phyloP scores from a whole-genome alignment of 2,797 vertebrate genomes.

The Gallinago nigripennis region DNA sequence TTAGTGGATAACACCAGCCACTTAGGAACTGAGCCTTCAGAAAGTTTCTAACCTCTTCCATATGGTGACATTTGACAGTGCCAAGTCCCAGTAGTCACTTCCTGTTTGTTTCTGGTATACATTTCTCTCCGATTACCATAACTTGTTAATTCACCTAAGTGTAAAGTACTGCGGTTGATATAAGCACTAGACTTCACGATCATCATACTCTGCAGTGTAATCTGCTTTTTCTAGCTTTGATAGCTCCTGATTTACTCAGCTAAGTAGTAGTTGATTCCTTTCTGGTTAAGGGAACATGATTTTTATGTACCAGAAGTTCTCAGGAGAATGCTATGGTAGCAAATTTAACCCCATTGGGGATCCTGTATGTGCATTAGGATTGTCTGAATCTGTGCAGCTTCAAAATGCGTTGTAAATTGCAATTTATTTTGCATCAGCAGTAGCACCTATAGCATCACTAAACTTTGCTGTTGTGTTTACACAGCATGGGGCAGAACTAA shows the following conservation, averaged over 20 bases:
- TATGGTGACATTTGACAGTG: constrained; percentile 51
- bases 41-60: constrained; percentile 63
- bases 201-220: background rate
- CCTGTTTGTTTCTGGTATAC: constrained; percentile 58
- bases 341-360: background rate
- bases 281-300: background rate
- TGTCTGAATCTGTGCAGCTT: background rate
- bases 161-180: background rate
- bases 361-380: background rate
- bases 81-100: constrained; percentile 57
- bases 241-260: background rate
- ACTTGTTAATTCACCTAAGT: constrained; percentile 14
- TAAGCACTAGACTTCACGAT: background rate
- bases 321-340: background rate
- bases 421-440: background rate
- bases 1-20: background rate
- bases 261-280: background rate
- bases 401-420: background rate
- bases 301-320: background rate
- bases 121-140: background rate
- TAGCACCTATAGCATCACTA: background rate
- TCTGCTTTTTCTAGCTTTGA: background rate
- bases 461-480: background rate
- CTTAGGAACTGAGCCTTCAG: constrained; percentile 35
- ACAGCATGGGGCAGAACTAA: background rate